Evolutionary conservation across 2,888 invertebrate genomes (phyloP).

Genomic region (Patella pellucida): DNA sequence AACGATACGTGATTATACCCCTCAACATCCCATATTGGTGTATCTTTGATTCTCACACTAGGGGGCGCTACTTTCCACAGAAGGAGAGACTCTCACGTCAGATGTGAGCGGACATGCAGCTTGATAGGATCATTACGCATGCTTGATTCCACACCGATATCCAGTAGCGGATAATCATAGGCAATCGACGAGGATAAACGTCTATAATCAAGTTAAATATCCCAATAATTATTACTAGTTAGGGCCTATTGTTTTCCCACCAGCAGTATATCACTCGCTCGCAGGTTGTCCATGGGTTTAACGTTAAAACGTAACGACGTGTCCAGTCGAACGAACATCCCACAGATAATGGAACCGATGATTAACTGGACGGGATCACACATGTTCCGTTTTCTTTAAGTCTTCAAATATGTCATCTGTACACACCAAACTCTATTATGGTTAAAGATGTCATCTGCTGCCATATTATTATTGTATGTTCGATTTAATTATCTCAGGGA

Average conservation of each 20-base stretch:
- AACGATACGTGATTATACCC: slow-evolving; percentile 1
- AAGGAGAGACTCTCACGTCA: neutral
- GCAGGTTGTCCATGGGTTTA: neutral
- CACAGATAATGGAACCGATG: neutral
- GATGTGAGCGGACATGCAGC: neutral
- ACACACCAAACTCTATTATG: no score
- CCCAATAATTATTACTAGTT: neutral
- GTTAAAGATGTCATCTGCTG: no score
- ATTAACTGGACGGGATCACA: neutral
- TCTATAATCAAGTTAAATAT: slow-evolving; percentile 5
- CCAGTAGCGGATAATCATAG: neutral
- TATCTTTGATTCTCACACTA: slow-evolving; percentile 7
- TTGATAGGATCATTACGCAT: slow-evolving; percentile 3
- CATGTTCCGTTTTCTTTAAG: neutral
- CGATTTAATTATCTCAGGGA: no score
- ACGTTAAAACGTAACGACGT: neutral
- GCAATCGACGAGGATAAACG: neutral
- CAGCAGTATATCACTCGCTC: no score
- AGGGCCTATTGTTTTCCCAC: neutral
- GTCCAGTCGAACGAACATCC: neutral
- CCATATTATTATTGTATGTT: no score
- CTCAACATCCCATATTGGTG: neutral
- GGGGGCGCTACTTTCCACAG: neutral
- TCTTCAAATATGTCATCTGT: no score
- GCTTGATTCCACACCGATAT: neutral